Percentiles rank a stretch among this genome's conserved stretches.
phyloP scores from a whole-genome alignment of 2,797 vertebrate genomes.

The Scolopax rusticola region DNA sequence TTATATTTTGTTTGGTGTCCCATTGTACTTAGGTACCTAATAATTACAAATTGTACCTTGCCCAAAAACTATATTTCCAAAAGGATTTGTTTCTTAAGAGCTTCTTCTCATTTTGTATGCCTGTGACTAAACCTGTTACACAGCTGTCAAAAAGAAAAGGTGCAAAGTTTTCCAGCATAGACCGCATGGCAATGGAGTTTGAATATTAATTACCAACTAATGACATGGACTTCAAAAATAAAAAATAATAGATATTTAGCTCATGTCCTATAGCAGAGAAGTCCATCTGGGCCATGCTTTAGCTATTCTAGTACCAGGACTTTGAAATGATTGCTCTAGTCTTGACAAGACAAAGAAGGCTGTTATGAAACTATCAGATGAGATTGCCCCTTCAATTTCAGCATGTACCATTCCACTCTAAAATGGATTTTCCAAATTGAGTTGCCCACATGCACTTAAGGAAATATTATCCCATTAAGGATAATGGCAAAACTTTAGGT shows the following conservation, averaged over 20 bases:
- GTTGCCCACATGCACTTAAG: not conserved
- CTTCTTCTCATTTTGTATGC: not conserved
- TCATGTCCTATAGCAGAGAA: not conserved
- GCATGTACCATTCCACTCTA: not conserved
- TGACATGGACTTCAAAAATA: not conserved
- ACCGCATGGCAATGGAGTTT: not conserved
- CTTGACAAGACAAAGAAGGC: not conserved
- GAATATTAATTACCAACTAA: not conserved
- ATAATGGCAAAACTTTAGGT: not conserved
- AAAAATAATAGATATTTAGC: not conserved
- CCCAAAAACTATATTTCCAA: not conserved
- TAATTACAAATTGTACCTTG: not conserved
- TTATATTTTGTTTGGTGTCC: not conserved
- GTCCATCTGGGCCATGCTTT: not conserved
- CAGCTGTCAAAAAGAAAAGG: not conserved
- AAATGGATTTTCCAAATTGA: not conserved
- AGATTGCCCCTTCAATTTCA: not conserved
- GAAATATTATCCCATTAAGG: not conserved
- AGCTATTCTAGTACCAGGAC: not conserved
- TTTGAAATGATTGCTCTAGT: not conserved
- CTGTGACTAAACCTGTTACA: not conserved
- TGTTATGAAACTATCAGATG: not conserved
- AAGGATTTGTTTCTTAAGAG: not conserved
- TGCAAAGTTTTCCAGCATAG: not conserved
- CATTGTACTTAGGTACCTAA: not conserved